phyloP scores from a whole-genome alignment of 2,113 vertebrate genomes.

The Steatornis caripensis region DNA sequence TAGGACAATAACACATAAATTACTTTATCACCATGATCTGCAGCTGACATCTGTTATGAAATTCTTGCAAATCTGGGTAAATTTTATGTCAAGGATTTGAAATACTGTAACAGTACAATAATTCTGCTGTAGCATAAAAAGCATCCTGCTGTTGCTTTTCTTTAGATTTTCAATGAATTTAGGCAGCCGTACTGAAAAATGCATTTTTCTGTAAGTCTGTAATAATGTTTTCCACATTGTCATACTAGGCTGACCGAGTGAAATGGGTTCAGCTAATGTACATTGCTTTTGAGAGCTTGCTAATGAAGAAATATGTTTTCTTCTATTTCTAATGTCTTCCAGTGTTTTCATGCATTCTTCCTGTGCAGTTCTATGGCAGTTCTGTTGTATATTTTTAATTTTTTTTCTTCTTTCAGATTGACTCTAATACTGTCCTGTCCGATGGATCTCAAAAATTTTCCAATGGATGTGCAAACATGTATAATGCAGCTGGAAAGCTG shows the following conservation, averaged over 20 bases:
- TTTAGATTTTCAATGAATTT: not conserved
- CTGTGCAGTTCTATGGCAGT: not conserved
- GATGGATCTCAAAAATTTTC: conserved; percentile 98
- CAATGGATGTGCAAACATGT: conserved; percentile 97
- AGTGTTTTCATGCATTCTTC: not conserved
- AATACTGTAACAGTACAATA: not conserved
- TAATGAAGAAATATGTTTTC: not conserved
- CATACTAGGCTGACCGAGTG: not conserved
- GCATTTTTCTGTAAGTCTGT: not conserved
- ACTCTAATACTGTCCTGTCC: conserved; percentile 95
- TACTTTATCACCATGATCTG: not conserved
- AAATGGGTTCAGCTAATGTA: not conserved
- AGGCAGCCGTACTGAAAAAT: not conserved
- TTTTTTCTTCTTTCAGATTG: conserved; percentile 78
- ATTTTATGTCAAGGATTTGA: not conserved
- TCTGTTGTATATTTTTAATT: not conserved
- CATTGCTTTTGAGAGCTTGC: not conserved
- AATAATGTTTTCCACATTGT: not conserved
- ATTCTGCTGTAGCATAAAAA: not conserved
- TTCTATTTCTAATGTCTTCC: not conserved
- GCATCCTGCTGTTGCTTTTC: not conserved
- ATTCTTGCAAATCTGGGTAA: not conserved
- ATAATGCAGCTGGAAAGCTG: conserved; percentile 99
- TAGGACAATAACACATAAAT: not conserved
- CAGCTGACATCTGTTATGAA: not conserved